These are phyloP conservation scores for Egretta garzetta DNA, from an alignment of 2,113 vertebrate genomes.

Conservation along the genomic window DNA sequence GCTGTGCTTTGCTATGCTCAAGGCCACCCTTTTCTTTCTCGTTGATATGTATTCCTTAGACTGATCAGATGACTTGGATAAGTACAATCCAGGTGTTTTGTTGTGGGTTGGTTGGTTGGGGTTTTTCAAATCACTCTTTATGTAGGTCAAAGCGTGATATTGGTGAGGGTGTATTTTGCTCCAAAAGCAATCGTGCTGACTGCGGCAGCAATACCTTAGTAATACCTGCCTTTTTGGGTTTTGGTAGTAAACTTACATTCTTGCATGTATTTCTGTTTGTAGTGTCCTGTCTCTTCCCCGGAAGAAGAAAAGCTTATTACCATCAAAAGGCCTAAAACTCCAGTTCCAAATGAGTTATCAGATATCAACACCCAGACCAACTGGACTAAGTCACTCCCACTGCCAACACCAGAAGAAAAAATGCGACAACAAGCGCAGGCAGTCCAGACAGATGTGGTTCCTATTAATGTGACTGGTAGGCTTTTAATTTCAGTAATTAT, in stretches of 20 bases:
- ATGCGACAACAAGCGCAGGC: slow-evolving; percentile 91
- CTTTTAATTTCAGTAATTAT: slow-evolving; percentile 21
- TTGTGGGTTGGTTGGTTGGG: neutral
- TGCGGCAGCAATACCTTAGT: neutral
- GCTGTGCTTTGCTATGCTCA: neutral
- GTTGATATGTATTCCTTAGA: neutral
- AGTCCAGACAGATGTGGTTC: slow-evolving; percentile 90
- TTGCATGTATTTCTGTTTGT: slow-evolving; percentile 22
- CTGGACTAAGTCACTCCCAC: slow-evolving; percentile 81
- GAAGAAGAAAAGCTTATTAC: slow-evolving; percentile 87
- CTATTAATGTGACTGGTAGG: slow-evolving; percentile 96
- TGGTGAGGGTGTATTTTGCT: neutral
- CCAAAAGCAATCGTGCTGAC: accelerated
- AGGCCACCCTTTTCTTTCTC: neutral
- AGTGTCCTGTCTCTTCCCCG: slow-evolving; percentile 83
- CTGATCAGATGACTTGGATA: neutral
- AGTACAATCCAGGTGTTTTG: neutral
- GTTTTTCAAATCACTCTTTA: neutral
- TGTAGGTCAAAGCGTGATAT: neutral
- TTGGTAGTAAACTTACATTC: neutral
- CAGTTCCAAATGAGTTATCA: slow-evolving; percentile 75
- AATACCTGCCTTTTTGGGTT: neutral
- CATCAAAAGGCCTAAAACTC: slow-evolving; percentile 83
- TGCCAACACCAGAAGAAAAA: slow-evolving; percentile 97
- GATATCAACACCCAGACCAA: slow-evolving; percentile 84